These are phyloP conservation scores for Hemicordylus capensis DNA, from an alignment of 2,113 vertebrate genomes.

Conservation along the genomic window DNA sequence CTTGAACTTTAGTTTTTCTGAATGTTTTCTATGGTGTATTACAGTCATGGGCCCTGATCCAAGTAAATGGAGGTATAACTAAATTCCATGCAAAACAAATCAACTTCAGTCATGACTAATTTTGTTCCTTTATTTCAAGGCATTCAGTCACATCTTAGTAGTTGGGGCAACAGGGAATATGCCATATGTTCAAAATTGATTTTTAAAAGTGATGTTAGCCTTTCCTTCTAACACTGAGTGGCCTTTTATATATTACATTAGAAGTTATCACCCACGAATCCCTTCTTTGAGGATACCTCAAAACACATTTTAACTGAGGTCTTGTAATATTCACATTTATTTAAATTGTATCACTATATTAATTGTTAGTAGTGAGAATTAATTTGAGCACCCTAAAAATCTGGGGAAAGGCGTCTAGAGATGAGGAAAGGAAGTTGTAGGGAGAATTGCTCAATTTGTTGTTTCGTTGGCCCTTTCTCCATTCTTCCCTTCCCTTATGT, in stretches of 20 bases:
- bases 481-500: background rate
- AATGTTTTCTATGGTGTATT: too few relatives aligned
- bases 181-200: background rate
- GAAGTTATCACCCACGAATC: background rate
- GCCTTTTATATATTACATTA: background rate
- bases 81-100: background rate
- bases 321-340: too few relatives aligned
- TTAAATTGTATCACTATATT: too few relatives aligned
- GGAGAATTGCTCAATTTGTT: background rate
- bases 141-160: background rate
- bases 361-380: background rate
- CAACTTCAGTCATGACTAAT: background rate
- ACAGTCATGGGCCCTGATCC: too few relatives aligned
- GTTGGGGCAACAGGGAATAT: background rate
- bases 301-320: too few relatives aligned
- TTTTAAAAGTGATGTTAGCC: background rate
- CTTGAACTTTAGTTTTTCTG: too few relatives aligned
- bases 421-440: rapidly evolving
- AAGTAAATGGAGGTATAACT: background rate
- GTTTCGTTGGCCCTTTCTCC: background rate
- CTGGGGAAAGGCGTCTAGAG: too few relatives aligned
- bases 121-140: background rate
- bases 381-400: background rate
- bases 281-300: background rate
- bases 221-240: too few relatives aligned